Base-by-base conservation (phyloP, 2,113 vertebrate species). In the Esox niger region DNA sequence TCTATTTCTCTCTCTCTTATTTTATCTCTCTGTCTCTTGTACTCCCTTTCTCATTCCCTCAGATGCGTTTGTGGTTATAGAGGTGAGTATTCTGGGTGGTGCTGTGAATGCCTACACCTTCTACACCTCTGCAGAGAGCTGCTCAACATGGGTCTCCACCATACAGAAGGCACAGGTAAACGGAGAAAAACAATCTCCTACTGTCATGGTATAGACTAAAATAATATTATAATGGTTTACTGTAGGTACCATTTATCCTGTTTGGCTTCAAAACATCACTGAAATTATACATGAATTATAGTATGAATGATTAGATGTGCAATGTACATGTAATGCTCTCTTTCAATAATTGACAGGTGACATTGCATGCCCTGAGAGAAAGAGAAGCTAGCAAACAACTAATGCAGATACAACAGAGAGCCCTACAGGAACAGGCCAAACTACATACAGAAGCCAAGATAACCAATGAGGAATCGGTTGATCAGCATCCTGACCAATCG, bases 21-120 rank as follows among this genome's bases (percentile, higher is more conserved):
- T 65, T 26, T 62, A 15, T 47, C 61, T 63, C 47, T 35, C 43
- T n/a, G 15, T 29, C 54, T 27, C n/a, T n/a, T n/a, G n/a, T n/a
- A 1, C 4, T 11, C 3, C 6, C 49, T 29, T n/a, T 38, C 65
- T 63, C 13, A 32, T 4, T 71, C 67, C 63, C 32, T 78, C 70
- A 93, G 91, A 64, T 73, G 91, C 90, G 1, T 93, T 93, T 81
- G 69, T 91, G 60, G 76, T 92, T 0, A 82, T 91, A 43, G 90
- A 93, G 73, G 78, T 86, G 0, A 88, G 90, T 49, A 91, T 91
- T 64, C 84, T 93, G 27, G 78, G 68, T 60, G 87, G 87, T 59
- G 76, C 76, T 8, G 82, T 85, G 69, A 91, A 88, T 25, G 82
- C 89, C 46, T 84, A 88, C 74, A 85, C 85, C 26, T 79, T 92